Base-by-base conservation (phyloP, 1,140 invertebrate genomes). In the Drosophila teissieri region DNA sequence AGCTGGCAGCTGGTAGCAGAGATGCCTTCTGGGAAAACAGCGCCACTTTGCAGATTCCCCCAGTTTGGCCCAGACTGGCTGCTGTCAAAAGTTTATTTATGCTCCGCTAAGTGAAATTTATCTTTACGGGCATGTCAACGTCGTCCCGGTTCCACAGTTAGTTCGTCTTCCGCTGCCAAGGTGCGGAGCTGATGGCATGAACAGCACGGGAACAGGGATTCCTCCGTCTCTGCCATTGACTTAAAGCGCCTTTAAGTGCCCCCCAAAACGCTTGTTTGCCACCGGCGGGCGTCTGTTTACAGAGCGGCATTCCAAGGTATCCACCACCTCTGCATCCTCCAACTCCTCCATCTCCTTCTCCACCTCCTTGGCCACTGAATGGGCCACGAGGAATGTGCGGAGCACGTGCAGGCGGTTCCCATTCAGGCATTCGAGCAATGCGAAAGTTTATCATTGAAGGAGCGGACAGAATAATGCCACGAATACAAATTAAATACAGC, bases 21-120 rank as follows among this genome's bases (percentile, higher is more conserved):
- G 72, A 55, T 80, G 65, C 82, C 78, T 65, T 57, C 31, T 48
- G 45, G 70, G 73, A 76, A 84, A 54, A 76, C 55, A 51, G 46
- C 80, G 65, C 64, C 82, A 82, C 69, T 82, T 67, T 24, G 51
- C 54, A 65, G 60, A 44, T 51, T 49, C 40, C 61, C 63, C 39
- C 44, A 52, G 62, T 40, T 46, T 65, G 65, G 40, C 48, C 37
- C 55, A 54, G n/a, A 77, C 54, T 54, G 53, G 42, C 46, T 67
- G 78, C 69, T 86, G 77, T 73, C 84, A 88, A 77, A 89, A 88
- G 84, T 88, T 88, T 88, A 89, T 80, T 80, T 88, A 88, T 88
- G 78, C 79, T 73, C 73, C 53, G 76, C 84, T 89, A 88, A 88
- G 84, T 88, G 84, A 88, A 88, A 89, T 88, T 88, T 89, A 88